Evolutionary conservation across 1,140 invertebrate genomes (phyloP).

Genomic region (Drosophila obscura): DNA sequence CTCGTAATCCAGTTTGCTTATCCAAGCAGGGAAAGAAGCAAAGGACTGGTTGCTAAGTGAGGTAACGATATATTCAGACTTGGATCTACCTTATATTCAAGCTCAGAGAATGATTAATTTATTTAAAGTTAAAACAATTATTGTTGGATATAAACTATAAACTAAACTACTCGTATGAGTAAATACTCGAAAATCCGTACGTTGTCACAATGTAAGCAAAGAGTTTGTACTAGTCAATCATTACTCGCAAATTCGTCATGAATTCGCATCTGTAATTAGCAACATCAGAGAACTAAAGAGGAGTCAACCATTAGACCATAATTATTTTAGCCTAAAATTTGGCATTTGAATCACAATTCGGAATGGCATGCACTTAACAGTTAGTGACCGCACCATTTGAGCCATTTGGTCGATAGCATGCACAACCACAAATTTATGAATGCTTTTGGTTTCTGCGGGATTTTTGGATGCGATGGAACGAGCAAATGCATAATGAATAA

Average conservation of each 20-base stretch:
- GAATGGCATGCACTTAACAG: constrained; percentile 51
- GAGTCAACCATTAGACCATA: constrained; percentile 8
- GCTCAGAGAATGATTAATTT: too few relatives aligned
- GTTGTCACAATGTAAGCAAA: too few relatives aligned
- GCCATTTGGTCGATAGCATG: constrained; percentile 63
- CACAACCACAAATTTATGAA: constrained; percentile 72
- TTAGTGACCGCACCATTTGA: constrained; percentile 63
- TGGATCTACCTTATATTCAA: too few relatives aligned
- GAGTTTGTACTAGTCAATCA: too few relatives aligned
- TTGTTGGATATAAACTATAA: too few relatives aligned
- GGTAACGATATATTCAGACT: too few relatives aligned
- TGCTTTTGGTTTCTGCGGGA: constrained; percentile 60
- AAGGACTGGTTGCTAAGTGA: too few relatives aligned
- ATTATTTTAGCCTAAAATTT: constrained; percentile 26
- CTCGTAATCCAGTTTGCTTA: constrained; percentile 14
- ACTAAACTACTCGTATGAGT: too few relatives aligned
- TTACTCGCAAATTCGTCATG: too few relatives aligned
- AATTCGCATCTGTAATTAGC: constrained; percentile 6
- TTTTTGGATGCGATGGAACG: neutral
- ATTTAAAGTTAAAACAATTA: too few relatives aligned
- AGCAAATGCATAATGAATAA: constrained; percentile 66
- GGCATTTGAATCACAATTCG: constrained; percentile 12
- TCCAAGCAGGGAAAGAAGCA: neutral
- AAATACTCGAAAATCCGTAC: too few relatives aligned
- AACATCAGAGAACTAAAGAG: neutral